Base-by-base conservation (phyloP, 2,888 invertebrate species). In the Petrolisthes cinctipes region DNA sequence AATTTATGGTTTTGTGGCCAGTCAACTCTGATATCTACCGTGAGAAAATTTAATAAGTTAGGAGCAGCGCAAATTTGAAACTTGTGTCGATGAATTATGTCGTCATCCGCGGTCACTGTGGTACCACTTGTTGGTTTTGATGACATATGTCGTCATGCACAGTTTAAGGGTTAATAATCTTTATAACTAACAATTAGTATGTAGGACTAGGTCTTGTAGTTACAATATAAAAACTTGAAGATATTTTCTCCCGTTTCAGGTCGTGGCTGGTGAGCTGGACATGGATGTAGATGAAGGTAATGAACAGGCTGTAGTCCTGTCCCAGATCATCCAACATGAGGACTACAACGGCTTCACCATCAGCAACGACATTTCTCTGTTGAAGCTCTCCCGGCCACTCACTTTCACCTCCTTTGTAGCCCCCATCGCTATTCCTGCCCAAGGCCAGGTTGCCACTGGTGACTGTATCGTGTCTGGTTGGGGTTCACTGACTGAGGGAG, bases 401-500 rank as follows among this genome's bases (percentile, higher is more conserved):
- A 66, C n/a, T 17, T 86, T 91, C 84, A 84, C 84, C 82, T 51
- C 51, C 37, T 82, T 61, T 73, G 91, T 91, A 6, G 4, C 5
- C 0, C 14, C 75, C 20, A 79, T 90, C n/a, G 81, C 23, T 5
- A 82, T 91, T 37, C 91, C 89, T 0, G 57, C n/a, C 1, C 79
- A 85, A 56, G 76, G 75, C 7, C 83, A 88, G 0, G 91, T 86
- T 4, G 86, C 90, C 53, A 68, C 83, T 14, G 91, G 91, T 14
- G 85, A 83, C 53, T 89, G 89, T 68, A 88, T 88, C n/a, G 90
- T 91, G 17, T 87, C 91, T 9, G 91, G 91, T 20, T 91, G 91
- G 91, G 91, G 91, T 9, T 81, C 88, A 11, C 75, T 83, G 0
- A 23, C 4, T 7, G 81, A 83, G 51, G 86, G 89, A 57, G 90